Conservation (phyloP, 2,797 vertebrate genomes). For the Halcyon leucocephala region DNA sequence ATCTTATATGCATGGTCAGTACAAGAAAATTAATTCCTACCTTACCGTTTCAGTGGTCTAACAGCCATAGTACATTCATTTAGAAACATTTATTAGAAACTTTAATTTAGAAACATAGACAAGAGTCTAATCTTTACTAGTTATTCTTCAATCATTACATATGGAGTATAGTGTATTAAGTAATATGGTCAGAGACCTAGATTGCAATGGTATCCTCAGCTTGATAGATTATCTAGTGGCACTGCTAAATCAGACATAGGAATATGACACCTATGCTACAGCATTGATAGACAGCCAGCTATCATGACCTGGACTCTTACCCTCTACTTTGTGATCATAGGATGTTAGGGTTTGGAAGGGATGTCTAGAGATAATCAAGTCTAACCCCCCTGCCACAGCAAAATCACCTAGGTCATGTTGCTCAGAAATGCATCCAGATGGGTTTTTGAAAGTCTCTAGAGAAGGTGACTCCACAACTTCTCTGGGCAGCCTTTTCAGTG, state of each 20-base stretch:
- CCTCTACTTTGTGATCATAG: too few relatives aligned
- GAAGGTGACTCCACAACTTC: too few relatives aligned
- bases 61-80: not conserved
- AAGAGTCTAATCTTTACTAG: not conserved
- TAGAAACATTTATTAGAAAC: not conserved
- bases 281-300: too few relatives aligned
- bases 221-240: accelerated
- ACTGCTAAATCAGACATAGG: not conserved
- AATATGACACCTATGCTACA: not conserved
- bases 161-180: accelerated
- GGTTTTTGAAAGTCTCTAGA: too few relatives aligned
- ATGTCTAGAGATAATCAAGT: too few relatives aligned
- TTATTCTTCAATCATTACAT: not conserved
- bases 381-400: too few relatives aligned
- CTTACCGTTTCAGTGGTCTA: not conserved
- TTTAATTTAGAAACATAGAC: not conserved
- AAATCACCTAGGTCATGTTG: too few relatives aligned
- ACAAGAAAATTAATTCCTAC: not conserved
- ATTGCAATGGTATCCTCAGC: not conserved
- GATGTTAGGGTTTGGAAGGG: too few relatives aligned
- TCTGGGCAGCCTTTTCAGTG: too few relatives aligned
- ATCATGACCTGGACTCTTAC: not conserved
- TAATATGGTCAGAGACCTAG: not conserved
- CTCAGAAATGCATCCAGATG: too few relatives aligned
- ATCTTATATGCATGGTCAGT: accelerated